These are phyloP conservation scores for Nesometra sesokonis DNA, from an alignment of 35 echinoderm and acorn worm genomes.

Conservation along the genomic window DNA sequence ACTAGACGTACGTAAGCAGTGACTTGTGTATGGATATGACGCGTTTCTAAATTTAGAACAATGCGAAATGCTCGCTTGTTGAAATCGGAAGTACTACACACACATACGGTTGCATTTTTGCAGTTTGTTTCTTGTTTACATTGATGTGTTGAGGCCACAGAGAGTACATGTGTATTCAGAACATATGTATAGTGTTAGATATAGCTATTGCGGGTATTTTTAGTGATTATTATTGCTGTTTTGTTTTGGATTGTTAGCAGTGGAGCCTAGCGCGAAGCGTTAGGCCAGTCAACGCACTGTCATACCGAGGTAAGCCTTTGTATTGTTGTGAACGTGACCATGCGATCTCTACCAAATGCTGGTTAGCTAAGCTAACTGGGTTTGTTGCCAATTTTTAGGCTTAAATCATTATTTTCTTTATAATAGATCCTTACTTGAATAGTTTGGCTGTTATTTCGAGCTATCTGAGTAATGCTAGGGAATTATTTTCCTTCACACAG, in stretches of 20 bases:
- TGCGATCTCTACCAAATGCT: background rate
- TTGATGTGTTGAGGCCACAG: background rate
- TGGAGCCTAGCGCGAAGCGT: background rate
- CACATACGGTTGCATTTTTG: background rate
- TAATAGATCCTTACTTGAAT: background rate
- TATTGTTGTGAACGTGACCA: background rate
- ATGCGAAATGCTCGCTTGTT: background rate
- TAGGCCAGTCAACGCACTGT: background rate
- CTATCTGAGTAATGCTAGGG: background rate
- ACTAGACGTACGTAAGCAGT: background rate
- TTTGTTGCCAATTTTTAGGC: background rate
- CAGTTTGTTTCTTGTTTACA: background rate
- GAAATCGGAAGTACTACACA: background rate
- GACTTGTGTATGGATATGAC: background rate
- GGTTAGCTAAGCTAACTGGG: background rate
- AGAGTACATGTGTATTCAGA: background rate
- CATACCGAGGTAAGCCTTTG: background rate
- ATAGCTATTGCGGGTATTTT: background rate
- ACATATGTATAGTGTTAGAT: background rate
- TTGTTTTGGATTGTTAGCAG: background rate
- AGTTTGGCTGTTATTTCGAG: background rate
- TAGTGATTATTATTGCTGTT: background rate
- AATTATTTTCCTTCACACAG: background rate
- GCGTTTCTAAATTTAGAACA: background rate
- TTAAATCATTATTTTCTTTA: background rate